A percentile compares a stretch with the other conserved stretches of the same genome.
Evolutionary conservation across 1,140 invertebrate genomes (phyloP).

Genomic region (Drosophila kepulauana): DNA sequence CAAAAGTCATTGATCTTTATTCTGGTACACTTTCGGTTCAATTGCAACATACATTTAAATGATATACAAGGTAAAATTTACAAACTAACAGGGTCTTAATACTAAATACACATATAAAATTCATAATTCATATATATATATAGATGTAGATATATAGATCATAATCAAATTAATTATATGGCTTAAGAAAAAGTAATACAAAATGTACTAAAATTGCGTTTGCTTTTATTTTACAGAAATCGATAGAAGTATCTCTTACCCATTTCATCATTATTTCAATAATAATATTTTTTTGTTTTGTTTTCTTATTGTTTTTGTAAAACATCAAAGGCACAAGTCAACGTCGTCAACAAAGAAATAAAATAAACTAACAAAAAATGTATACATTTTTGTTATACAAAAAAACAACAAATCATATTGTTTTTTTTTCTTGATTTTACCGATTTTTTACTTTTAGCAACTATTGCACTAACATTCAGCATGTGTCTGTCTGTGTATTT

Average conservation of each 20-base stretch:
- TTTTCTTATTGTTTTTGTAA: slow-evolving; percentile 52
- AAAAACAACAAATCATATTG: slow-evolving; percentile 26
- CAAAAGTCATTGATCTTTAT: slow-evolving; percentile 85
- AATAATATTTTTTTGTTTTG: slow-evolving; percentile 38
- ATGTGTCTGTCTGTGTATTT: slow-evolving; percentile 65
- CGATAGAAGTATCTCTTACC: slow-evolving; percentile 31
- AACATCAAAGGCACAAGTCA: slow-evolving; percentile 85
- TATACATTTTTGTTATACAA: slow-evolving; percentile 13
- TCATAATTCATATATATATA: slow-evolving; percentile 48
- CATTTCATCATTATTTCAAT: slow-evolving; percentile 14
- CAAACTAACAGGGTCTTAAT: slow-evolving; percentile 67
- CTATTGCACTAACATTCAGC: slow-evolving; percentile 63
- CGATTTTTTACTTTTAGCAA: slow-evolving; percentile 33
- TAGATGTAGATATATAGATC: slow-evolving; percentile 25
- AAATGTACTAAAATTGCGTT: slow-evolving; percentile 58
- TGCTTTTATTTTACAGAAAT: slow-evolving; percentile 24
- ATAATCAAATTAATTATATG: slow-evolving; percentile 62
- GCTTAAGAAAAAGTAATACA: slow-evolving; percentile 78
- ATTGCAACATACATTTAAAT: slow-evolving; percentile 81
- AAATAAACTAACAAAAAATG: slow-evolving; percentile 72
- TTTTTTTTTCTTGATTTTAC: slow-evolving; percentile 36
- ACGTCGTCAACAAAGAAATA: slow-evolving; percentile 80
- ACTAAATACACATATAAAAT: slow-evolving; percentile 79
- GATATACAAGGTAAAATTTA: slow-evolving; percentile 79
- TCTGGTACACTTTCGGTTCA: slow-evolving; percentile 79